phyloP scores from a whole-genome alignment of 2,888 invertebrate species.

The Platynereis dumerilii region DNA sequence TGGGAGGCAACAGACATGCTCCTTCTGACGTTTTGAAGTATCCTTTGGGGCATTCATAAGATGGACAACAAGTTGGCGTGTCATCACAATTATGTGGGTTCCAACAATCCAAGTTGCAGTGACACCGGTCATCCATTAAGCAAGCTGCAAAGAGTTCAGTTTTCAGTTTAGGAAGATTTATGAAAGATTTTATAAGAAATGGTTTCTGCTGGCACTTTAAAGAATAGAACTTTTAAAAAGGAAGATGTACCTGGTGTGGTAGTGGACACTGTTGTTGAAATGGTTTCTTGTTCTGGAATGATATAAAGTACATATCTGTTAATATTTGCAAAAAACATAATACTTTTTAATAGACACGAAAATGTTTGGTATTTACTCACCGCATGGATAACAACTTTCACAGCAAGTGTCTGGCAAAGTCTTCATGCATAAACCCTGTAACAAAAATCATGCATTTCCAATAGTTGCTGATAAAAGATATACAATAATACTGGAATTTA shows the following conservation, averaged over 20 bases:
- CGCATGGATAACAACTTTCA: neutral
- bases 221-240: no score
- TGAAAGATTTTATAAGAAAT: no score
- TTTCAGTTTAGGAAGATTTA: no score
- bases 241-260: no score
- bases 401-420: neutral
- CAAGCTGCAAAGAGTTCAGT: no score
- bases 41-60: neutral
- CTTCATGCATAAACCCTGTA: neutral
- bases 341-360: neutral
- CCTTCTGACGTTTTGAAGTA: neutral
- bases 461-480: no score
- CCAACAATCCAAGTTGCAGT: slow-evolving; percentile 1
- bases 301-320: neutral
- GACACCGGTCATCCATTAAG: neutral
- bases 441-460: neutral
- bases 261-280: no score
- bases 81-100: neutral
- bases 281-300: neutral
- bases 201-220: no score
- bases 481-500: no score
- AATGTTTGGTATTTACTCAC: neutral
- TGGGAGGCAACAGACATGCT: neutral
- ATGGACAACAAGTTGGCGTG: neutral
- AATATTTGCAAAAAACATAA: neutral